phyloP scores from a whole-genome alignment of 2,888 invertebrate genomes.

The Barypeithes pellucidus region DNA sequence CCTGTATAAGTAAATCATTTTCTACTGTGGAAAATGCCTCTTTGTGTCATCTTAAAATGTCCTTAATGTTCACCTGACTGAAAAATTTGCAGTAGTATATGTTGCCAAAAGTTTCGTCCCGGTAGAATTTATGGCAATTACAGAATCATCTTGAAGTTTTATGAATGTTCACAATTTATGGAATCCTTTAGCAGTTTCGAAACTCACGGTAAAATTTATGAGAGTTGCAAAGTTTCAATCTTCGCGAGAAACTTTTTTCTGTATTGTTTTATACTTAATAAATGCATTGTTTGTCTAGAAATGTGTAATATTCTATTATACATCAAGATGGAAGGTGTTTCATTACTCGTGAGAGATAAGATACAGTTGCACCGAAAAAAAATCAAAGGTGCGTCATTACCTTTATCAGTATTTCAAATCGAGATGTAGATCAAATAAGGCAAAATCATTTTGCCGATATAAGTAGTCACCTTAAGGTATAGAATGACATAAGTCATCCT shows the following conservation, averaged over 20 bases:
- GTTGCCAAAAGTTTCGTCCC: background rate
- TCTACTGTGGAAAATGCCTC: background rate
- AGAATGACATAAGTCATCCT: no score
- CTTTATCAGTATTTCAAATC: no score
- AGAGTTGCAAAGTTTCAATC: conserved; percentile 4
- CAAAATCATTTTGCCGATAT: no score
- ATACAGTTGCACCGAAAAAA: no score
- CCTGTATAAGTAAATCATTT: background rate
- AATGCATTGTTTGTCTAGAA: background rate
- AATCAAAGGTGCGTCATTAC: no score
- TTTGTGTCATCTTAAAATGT: background rate
- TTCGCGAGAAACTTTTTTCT: background rate
- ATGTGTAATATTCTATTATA: no score
- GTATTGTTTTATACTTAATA: background rate
- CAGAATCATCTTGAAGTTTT: background rate
- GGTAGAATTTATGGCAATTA: conserved; percentile 6
- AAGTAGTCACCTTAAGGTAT: no score
- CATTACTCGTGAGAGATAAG: no score
- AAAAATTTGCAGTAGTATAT: background rate
- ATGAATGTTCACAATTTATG: conserved; percentile 1
- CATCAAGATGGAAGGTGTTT: no score
- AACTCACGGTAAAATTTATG: background rate
- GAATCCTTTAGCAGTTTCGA: background rate
- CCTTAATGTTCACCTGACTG: background rate
- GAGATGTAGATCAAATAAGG: no score